Percentiles rank a stretch among this genome's conserved stretches.
These are phyloP conservation scores for Thera britannica DNA, from an alignment of 2,888 invertebrate species.

Conservation along the genomic window DNA sequence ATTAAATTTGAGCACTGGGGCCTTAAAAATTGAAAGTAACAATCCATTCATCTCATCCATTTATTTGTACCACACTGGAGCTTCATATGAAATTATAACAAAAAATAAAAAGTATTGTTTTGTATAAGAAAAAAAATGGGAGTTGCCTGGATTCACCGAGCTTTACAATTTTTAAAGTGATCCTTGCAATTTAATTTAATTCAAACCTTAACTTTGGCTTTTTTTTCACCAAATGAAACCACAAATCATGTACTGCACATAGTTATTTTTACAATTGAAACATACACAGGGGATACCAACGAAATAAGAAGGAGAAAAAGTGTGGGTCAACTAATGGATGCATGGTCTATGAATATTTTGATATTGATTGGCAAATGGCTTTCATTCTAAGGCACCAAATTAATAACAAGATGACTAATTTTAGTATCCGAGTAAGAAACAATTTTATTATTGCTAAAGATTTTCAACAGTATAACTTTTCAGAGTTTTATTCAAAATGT, in stretches of 20 bases:
- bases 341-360: slow-evolving; percentile 23
- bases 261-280: too few relatives aligned
- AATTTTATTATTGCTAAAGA: slow-evolving; percentile 31
- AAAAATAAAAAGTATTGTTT: too few relatives aligned
- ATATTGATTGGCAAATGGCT: slow-evolving; percentile 16
- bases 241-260: too few relatives aligned
- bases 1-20: slow-evolving; percentile 79
- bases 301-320: background rate
- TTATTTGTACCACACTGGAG: slow-evolving; percentile 1
- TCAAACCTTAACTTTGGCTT: too few relatives aligned
- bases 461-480: slow-evolving; percentile 30
- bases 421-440: slow-evolving; percentile 18
- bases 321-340: slow-evolving; percentile 15
- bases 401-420: slow-evolving; percentile 22
- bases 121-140: too few relatives aligned
- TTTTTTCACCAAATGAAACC: too few relatives aligned
- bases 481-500: slow-evolving; percentile 28
- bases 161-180: too few relatives aligned
- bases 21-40: slow-evolving; percentile 42
- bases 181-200: too few relatives aligned
- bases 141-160: too few relatives aligned
- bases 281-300: too few relatives aligned
- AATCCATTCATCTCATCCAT: slow-evolving; percentile 12
- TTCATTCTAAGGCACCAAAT: slow-evolving; percentile 26
- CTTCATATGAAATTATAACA: background rate